Evolutionary conservation across 2,888 invertebrate species (phyloP).

Genomic region (Silvanus unidentatus): DNA sequence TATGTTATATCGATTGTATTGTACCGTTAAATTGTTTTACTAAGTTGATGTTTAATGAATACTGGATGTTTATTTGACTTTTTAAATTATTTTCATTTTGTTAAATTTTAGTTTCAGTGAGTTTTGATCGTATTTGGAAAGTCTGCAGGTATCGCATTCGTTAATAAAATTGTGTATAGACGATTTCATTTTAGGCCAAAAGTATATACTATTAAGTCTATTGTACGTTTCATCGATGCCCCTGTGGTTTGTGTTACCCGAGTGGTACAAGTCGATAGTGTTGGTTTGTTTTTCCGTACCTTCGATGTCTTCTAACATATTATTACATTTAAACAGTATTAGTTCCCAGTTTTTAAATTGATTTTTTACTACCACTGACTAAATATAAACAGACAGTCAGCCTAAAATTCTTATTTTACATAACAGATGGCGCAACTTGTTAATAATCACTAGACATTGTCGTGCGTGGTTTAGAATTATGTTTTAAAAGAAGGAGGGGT

Average conservation of each 20-base stretch:
- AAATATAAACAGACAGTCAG: too few species aligned
- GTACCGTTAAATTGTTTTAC: too few species aligned
- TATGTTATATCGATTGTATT: too few species aligned
- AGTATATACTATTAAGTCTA: neutral
- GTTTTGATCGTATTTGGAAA: conserved; percentile 1
- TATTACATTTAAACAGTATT: conserved; percentile 2
- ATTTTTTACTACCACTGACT: too few species aligned
- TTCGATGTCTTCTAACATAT: neutral
- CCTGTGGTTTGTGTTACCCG: conserved; percentile 2
- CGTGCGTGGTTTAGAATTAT: too few species aligned
- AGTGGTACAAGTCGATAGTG: neutral
- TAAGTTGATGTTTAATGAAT: too few species aligned
- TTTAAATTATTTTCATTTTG: too few species aligned
- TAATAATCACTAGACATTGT: too few species aligned
- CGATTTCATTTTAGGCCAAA: conserved; percentile 3
- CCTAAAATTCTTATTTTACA: too few species aligned
- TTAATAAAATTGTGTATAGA: conserved; percentile 2
- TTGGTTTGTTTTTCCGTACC: neutral
- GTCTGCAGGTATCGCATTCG: conserved; percentile 3
- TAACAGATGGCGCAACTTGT: too few species aligned
- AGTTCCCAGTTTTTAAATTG: conserved; percentile 1
- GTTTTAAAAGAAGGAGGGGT: too few species aligned
- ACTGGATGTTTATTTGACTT: too few species aligned
- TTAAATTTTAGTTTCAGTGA: conserved; percentile 5
- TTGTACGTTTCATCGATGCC: conserved; percentile 1